phyloP scores from a whole-genome alignment of 2,888 invertebrate species.

The Coleophora flavipennella region DNA sequence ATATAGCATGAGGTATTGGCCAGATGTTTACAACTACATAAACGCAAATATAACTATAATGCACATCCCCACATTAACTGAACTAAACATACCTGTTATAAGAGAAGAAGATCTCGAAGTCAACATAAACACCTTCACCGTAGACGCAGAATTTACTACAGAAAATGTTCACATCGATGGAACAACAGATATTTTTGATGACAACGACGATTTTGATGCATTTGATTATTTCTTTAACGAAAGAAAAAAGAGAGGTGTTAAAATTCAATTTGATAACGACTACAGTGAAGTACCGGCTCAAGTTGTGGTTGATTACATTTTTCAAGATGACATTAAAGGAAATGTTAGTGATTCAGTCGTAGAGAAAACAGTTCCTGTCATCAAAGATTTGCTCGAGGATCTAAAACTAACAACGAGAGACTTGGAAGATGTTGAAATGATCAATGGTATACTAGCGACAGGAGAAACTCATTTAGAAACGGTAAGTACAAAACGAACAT shows the following conservation, averaged over 20 bases:
- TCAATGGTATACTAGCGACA: slow-evolving; percentile 13
- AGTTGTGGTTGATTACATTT: slow-evolving; percentile 39
- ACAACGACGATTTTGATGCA: slow-evolving; percentile 10
- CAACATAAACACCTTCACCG: slow-evolving; percentile 26
- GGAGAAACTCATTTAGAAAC: background rate
- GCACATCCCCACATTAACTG: slow-evolving; percentile 49
- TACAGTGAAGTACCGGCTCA: slow-evolving; percentile 28
- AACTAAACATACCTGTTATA: slow-evolving; percentile 37
- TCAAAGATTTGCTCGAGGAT: slow-evolving; percentile 38
- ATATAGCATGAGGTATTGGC: slow-evolving; percentile 55
- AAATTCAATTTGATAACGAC: slow-evolving; percentile 22
- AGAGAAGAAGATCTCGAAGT: slow-evolving; percentile 20
- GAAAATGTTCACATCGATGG: slow-evolving; percentile 24
- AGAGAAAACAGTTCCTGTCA: slow-evolving; percentile 15
- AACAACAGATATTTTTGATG: slow-evolving; percentile 20
- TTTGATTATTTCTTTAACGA: slow-evolving; percentile 7
- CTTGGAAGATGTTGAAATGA: slow-evolving; percentile 36
- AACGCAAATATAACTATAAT: slow-evolving; percentile 58
- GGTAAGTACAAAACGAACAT: slow-evolving; percentile 5
- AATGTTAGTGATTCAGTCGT: slow-evolving; percentile 24
- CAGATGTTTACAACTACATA: slow-evolving; percentile 52
- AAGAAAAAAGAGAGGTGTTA: slow-evolving; percentile 20
- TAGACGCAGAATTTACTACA: slow-evolving; percentile 35
- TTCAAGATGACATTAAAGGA: slow-evolving; percentile 11
- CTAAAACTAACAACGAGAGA: slow-evolving; percentile 33